Conservation (phyloP, 2,888 invertebrate species). For the Tetragonisca angustula region DNA sequence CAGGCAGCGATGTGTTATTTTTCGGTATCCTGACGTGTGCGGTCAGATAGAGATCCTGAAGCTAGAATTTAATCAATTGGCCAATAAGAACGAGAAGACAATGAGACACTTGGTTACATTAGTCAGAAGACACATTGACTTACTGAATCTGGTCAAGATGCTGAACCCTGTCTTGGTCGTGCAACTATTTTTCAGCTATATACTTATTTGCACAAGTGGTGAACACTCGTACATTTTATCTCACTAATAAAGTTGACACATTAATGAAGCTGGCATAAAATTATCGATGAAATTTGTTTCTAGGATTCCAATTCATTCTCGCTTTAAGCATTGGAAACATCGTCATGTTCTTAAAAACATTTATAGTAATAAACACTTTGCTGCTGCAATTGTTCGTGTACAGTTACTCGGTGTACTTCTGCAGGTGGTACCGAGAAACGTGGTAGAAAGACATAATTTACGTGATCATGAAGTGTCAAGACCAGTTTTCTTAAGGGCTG, state of each 20-base stretch:
- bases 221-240: background rate
- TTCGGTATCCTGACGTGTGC: conserved; percentile 78
- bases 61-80: conserved; percentile 5
- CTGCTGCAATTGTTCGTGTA: conserved; percentile 29
- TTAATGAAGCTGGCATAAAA: background rate
- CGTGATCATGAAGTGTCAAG: conserved; percentile 3
- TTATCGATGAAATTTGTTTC: background rate
- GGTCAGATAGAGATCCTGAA: conserved; percentile 77
- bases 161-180: conserved; percentile 48
- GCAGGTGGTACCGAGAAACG: conserved; percentile 7
- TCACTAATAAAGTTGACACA: background rate
- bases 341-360: conserved; percentile 5
- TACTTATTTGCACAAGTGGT: conserved; percentile 37
- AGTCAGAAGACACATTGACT: conserved; percentile 58
- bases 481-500: conserved; percentile 13
- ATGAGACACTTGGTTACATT: background rate
- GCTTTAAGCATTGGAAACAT: conserved; percentile 1
- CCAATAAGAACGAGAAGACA: background rate
- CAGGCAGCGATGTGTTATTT: conserved; percentile 75
- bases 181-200: conserved; percentile 21
- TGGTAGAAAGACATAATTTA: conserved; percentile 2
- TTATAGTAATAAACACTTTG: background rate
- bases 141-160: conserved; percentile 56
- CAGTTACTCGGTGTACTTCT: conserved; percentile 28
- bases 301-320: conserved; percentile 36